Conservation (phyloP, 2,888 invertebrate genomes). For the Stenodema calcarata region DNA sequence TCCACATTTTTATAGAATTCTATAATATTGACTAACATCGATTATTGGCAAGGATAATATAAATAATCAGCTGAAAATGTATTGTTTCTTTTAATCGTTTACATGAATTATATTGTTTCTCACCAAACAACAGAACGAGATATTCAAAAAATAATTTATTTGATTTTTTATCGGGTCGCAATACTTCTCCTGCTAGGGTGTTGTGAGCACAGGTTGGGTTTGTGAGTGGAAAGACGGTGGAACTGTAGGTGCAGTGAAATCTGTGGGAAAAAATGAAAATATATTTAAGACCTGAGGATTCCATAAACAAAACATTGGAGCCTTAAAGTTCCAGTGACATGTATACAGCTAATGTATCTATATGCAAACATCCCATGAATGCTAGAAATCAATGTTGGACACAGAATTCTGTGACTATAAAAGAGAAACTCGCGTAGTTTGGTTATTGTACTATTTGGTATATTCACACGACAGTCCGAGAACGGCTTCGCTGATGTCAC, state of each 20-base stretch:
- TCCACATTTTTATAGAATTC: too few relatives aligned
- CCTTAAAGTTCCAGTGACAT: too few relatives aligned
- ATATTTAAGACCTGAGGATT: background rate
- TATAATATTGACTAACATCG: too few relatives aligned
- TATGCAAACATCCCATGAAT: too few relatives aligned
- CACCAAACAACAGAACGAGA: constrained; percentile 10
- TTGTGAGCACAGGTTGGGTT: background rate
- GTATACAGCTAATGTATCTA: too few relatives aligned
- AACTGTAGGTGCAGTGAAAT: background rate
- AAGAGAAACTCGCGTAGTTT: too few relatives aligned
- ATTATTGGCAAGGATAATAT: background rate
- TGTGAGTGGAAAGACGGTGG: background rate
- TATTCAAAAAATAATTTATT: constrained; percentile 19
- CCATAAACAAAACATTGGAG: too few relatives aligned
- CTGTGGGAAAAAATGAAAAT: background rate
- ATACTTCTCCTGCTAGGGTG: background rate
- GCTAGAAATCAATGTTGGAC: too few relatives aligned
- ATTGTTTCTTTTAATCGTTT: constrained; percentile 21
- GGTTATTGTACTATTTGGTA: too few relatives aligned
- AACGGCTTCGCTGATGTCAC: too few relatives aligned
- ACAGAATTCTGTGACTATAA: too few relatives aligned
- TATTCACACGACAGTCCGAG: too few relatives aligned
- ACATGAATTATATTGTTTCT: constrained; percentile 18
- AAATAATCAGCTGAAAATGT: constrained; percentile 14
- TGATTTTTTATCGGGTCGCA: background rate